Evolutionary conservation across 2,797 vertebrate genomes (phyloP), one percentile per base, ranked within the genome.

Genomic region (Remorina albescens): DNA sequence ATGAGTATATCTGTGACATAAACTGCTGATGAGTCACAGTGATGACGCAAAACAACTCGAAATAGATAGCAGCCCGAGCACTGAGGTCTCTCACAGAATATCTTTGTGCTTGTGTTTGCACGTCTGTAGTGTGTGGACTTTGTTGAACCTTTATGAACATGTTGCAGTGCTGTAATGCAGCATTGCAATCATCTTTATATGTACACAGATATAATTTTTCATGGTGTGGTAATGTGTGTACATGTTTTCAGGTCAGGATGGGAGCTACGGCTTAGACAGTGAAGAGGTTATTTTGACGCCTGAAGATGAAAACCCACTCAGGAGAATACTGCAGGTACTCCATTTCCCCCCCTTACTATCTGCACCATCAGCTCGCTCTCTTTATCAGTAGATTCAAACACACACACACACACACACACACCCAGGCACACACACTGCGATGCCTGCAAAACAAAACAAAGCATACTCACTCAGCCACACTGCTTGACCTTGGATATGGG

Each of bases 281-380:
- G 92, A 95, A 85, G 92, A 93, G 81, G 89, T 93, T 86, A 83
- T 86, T 90, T 88, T 95, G 88, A 82, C 74, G 71, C 91, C 93
- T 82, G 92, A 94, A 90, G 92, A 94, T 89, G 93, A 95, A 92
- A 95, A 93, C 88, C 94, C 95, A 81, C 94, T 94, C 86, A 90
- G 91, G 88, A 95, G 93, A 94, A 93, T 94, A 90, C 91, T 95
- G 93, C 94, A 95, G 94, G 94, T 95, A 93, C 84, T 63, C 63
- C 54, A 54, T 67, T 8, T 63, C 46, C n/a, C 23, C 23, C 19
- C 46, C 66, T 2, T 66, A 16, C 70, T 70, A 68, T 54, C 76
- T 60, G 59, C 32, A 39, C 18, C 21, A 57, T 57, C 21, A 65
- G 32, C 58, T 11, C 36, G 25, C 25, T 41, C 37, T 64, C 68